Evolutionary conservation across 2,113 vertebrate genomes (phyloP), one percentile per base, ranked within the genome.

Genomic region (Ranitomeya variabilis): DNA sequence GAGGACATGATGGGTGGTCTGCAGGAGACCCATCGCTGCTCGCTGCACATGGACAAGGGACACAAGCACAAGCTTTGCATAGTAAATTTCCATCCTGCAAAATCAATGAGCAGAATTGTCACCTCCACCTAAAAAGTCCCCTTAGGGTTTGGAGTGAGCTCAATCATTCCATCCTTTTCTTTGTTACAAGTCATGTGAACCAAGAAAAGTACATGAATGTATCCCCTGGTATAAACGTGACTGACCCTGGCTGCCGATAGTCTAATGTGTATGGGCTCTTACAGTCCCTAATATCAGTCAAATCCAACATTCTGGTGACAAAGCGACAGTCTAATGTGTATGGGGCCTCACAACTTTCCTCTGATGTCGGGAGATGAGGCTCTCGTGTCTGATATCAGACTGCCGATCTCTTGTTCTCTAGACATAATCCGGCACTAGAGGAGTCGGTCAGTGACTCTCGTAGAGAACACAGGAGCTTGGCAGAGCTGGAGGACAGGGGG

Each of bases 51-150:
- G 26, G 51, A 82, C 6, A 79, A 19, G 69, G 31, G 66, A 84
- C 74, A 23, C 55, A 55, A 83, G 54, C 55, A 84, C 80, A 78
- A 79, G 87, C 71, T 84, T 89, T 89, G 87, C 87, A 89, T 89
- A 89, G 87, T 78, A 84, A 62, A 51, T 79, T 79, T 67, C 67
- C 16, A 57, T 83, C 90, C 89, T 51, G 66, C 21, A 69, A 83
- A 66, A 67, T 69, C 37, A 14, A 55, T 21, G 55, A 64, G 19
- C 1, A 31, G 23, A 31, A 83, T 18, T 7, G n/a, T 54, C 45
- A 69, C 52, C 21, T 26, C 13, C 21, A 7, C 3, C 15, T 8
- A 83, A 83, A 51, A 69, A 13, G 45, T 7, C 6, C 21, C 51
- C n/a, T 8, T 54, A 21, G 51, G 52, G n/a, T 31, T 16, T 55